Evolutionary conservation across 2,797 vertebrate species (phyloP).

Genomic region (Danio kyathit): DNA sequence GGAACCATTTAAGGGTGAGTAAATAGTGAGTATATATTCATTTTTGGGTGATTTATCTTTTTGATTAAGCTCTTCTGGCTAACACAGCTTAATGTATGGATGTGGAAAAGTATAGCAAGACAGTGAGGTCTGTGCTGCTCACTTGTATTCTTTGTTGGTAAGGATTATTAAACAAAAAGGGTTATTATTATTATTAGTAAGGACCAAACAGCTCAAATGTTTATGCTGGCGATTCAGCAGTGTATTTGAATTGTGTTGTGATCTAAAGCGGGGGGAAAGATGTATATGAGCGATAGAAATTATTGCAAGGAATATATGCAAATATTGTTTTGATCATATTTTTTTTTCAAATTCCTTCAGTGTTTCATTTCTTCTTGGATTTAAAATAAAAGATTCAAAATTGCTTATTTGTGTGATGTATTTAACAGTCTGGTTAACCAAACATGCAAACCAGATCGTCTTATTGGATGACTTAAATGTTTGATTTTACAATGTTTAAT

Average conservation of each 20-base stretch:
- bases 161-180: not conserved
- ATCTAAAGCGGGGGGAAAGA: constrained; percentile 6
- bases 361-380: constrained; percentile 27
- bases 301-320: constrained; percentile 31
- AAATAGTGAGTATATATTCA: no score
- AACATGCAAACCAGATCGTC: not conserved
- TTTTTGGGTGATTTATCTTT: no score
- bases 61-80: not conserved
- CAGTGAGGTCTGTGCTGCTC: constrained; percentile 3
- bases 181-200: not conserved
- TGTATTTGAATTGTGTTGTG: constrained; percentile 18
- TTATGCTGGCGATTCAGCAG: constrained; percentile 17
- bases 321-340: constrained; percentile 32
- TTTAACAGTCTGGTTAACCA: not conserved
- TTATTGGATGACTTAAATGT: not conserved
- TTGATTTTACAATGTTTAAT: not conserved
- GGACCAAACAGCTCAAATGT: constrained; percentile 27
- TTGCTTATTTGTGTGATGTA: not conserved
- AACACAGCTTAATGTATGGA: not conserved
- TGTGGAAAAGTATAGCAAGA: constrained; percentile 18
- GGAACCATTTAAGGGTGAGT: no score
- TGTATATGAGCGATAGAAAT: not conserved
- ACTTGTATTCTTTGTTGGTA: not conserved
- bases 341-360: not conserved
- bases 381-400: constrained; percentile 28